phyloP scores from a whole-genome alignment of 2,797 vertebrate species.

The Erpetoichthys calabaricus region DNA sequence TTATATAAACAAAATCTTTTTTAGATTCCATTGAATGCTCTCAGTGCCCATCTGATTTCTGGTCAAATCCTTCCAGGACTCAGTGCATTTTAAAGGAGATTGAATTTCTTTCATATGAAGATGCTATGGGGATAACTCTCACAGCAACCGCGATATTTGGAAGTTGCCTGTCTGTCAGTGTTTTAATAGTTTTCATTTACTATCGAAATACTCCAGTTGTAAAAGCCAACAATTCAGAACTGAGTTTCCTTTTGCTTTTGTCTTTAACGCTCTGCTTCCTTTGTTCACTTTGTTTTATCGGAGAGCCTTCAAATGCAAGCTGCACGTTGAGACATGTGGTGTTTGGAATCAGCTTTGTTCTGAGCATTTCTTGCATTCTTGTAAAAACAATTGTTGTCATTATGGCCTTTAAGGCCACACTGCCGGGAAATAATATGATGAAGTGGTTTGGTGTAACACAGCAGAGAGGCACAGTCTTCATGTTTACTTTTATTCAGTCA shows the following conservation, averaged over 20 bases:
- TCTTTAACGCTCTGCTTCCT: constrained; percentile 30
- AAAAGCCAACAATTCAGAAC: constrained; percentile 28
- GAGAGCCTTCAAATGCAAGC: constrained; percentile 21
- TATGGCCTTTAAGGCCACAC: constrained; percentile 28
- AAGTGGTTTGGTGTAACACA: constrained; percentile 31
- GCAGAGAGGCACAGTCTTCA: constrained; percentile 43
- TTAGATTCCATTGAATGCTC: constrained; percentile 14
- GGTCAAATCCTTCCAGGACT: constrained; percentile 24
- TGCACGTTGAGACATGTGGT: constrained; percentile 31
- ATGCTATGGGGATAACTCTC: constrained; percentile 24
- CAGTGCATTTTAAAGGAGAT: constrained; percentile 24
- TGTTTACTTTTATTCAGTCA: constrained; percentile 50
- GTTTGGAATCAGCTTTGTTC: constrained; percentile 32
- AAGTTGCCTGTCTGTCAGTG: constrained; percentile 19
- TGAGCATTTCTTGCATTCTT: constrained; percentile 34
- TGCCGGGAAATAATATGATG: constrained; percentile 27
- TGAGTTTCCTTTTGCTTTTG: constrained; percentile 30
- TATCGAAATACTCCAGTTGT: constrained; percentile 14
- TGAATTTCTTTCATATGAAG: constrained; percentile 22
- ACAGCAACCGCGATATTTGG: constrained; percentile 22
- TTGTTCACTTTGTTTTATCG: constrained; percentile 25
- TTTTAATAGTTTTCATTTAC: not conserved
- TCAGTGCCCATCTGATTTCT: constrained; percentile 24
- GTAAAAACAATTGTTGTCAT: constrained; percentile 30
- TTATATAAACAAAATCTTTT: too few relatives aligned